Evolutionary conservation across 2,113 vertebrate genomes (phyloP).

Genomic region (Ahaetulla prasina): DNA sequence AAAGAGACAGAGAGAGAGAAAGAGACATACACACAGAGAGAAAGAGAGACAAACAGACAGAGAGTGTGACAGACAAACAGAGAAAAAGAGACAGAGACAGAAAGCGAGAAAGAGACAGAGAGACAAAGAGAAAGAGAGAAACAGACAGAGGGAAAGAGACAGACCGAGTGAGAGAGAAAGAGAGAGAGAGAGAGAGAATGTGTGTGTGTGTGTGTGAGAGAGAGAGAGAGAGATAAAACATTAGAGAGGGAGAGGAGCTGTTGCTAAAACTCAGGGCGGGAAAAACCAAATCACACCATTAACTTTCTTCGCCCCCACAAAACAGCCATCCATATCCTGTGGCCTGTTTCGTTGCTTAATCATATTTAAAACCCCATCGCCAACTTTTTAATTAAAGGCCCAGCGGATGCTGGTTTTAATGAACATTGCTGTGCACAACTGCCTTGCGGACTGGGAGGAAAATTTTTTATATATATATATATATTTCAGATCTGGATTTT

Average conservation of each 20-base stretch:
- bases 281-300: background rate
- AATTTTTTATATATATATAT: slow-evolving; percentile 20
- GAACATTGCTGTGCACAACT: slow-evolving; percentile 49
- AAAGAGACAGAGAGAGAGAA: too few relatives aligned
- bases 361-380: background rate
- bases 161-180: too few relatives aligned
- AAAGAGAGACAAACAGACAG: fast-evolving
- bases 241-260: background rate
- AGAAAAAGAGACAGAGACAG: too few relatives aligned
- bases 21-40: too few relatives aligned
- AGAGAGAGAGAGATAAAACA: background rate
- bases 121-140: too few relatives aligned
- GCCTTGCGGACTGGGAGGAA: slow-evolving; percentile 40
- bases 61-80: too few relatives aligned
- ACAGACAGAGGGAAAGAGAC: too few relatives aligned
- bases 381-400: slow-evolving; percentile 65
- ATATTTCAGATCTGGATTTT: slow-evolving; percentile 58
- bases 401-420: slow-evolving; percentile 51
- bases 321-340: slow-evolving; percentile 20
- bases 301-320: slow-evolving; percentile 8
- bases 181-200: too few relatives aligned
- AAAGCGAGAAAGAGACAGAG: too few relatives aligned
- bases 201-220: too few relatives aligned
- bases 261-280: background rate
- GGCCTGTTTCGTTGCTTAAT: slow-evolving; percentile 44